phyloP scores from a whole-genome alignment of 2,888 invertebrate species.

The Lepidochrysops patricia region DNA sequence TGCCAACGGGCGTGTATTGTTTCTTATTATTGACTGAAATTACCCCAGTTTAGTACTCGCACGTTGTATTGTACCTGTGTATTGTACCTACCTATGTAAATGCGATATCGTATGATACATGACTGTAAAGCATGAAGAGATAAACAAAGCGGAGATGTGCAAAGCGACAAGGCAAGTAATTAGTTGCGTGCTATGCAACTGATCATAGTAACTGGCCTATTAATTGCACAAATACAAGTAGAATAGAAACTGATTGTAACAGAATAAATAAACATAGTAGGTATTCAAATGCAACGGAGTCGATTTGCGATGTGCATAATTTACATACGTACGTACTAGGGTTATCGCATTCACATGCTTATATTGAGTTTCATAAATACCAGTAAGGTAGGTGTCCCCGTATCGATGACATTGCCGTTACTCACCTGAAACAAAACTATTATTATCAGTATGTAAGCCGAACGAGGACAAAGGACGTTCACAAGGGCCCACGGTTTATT shows the following conservation, averaged over 20 bases:
- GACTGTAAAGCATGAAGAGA: not conserved
- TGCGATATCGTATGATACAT: not conserved
- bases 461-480: not conserved
- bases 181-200: slow-evolving; percentile 1
- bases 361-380: slow-evolving; percentile 47
- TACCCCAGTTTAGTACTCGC: not conserved
- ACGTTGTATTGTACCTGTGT: not conserved
- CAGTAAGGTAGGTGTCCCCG: slow-evolving; percentile 70
- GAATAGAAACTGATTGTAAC: slow-evolving; percentile 13
- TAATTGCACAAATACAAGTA: slow-evolving; percentile 1
- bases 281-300: slow-evolving; percentile 11
- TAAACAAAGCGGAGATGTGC: not conserved
- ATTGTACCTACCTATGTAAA: not conserved
- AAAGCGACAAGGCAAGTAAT: not conserved
- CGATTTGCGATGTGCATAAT: slow-evolving; percentile 16
- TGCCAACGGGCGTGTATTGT: not conserved
- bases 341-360: slow-evolving; percentile 30
- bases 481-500: not conserved
- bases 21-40: not conserved
- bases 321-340: slow-evolving; percentile 17
- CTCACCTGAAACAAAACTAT: slow-evolving; percentile 63
- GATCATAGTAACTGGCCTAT: not conserved
- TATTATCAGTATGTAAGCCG: not conserved
- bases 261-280: slow-evolving; percentile 9
- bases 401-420: slow-evolving; percentile 75